A percentile compares a stretch with the other conserved stretches of the same genome.
phyloP scores from a whole-genome alignment of 2,797 vertebrate genomes.

The Bufotes viridis region DNA sequence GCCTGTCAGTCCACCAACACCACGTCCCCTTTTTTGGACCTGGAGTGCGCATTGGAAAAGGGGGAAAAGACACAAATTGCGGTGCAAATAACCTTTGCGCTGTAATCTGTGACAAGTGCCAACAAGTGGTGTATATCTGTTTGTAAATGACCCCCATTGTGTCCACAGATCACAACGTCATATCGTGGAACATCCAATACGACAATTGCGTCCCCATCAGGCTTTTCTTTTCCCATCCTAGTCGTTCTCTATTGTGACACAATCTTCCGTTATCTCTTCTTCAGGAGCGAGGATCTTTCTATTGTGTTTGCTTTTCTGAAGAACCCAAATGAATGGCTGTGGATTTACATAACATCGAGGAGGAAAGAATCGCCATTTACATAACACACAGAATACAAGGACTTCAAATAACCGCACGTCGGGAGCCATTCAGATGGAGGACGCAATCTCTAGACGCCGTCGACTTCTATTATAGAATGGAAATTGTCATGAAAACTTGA shows the following conservation, averaged over 20 bases:
- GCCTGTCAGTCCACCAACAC: too few species aligned
- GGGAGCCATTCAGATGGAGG: neutral
- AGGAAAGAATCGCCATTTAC: conserved; percentile 16
- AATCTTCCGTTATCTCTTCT: conserved; percentile 33
- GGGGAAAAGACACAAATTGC: too few species aligned
- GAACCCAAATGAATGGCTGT: neutral
- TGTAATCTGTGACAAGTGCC: too few species aligned
- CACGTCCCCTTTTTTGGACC: too few species aligned
- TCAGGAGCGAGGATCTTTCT: neutral
- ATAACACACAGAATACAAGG: neutral
- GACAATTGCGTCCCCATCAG: neutral
- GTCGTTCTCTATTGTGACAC: conserved; percentile 24
- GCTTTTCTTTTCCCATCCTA: neutral
- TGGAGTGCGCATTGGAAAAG: too few species aligned
- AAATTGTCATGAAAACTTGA: neutral
- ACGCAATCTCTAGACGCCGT: neutral
- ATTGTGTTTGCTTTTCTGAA: conserved; percentile 17
- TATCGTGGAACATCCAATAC: neutral
- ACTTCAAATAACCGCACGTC: neutral
- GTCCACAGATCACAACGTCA: neutral
- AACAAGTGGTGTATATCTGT: too few species aligned
- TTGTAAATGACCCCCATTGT: too few species aligned
- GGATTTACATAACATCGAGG: conserved; percentile 2
- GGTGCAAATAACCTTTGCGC: too few species aligned
- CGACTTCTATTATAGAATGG: neutral